phyloP scores from a whole-genome alignment of 2,888 invertebrate genomes.

The Hydriomena furcata region DNA sequence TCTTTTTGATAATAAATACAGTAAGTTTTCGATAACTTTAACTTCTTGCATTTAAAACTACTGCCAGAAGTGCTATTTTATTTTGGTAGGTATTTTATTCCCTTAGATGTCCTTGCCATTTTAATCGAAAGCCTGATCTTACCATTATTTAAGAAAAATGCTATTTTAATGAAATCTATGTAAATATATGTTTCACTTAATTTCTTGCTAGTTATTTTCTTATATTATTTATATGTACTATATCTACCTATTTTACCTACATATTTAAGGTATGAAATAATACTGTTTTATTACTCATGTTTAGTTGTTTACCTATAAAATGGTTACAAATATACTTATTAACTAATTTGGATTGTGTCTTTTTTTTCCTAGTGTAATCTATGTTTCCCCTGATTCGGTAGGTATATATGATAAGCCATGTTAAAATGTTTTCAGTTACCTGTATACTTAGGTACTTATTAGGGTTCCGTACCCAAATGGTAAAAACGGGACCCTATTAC shows the following conservation, averaged over 20 bases:
- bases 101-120: constrained; percentile 25
- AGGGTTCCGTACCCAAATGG: too few species aligned
- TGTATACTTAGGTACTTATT: too few species aligned
- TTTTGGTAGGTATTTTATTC: constrained; percentile 2
- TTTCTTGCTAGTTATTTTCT: constrained; percentile 24
- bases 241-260: constrained; percentile 21
- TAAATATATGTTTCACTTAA: constrained; percentile 31
- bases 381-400: too few species aligned
- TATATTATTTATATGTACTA: constrained; percentile 32
- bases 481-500: too few species aligned
- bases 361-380: constrained; percentile 15
- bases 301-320: constrained; percentile 29
- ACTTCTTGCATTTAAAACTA: constrained; percentile 1
- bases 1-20: too few species aligned
- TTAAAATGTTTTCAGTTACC: too few species aligned
- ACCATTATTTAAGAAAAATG: constrained; percentile 47
- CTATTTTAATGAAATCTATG: constrained; percentile 36
- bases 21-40: background rate
- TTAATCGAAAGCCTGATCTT: constrained; percentile 53
- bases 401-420: too few species aligned
- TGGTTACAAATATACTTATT: constrained; percentile 30
- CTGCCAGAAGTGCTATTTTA: constrained; percentile 9
- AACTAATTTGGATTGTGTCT: constrained; percentile 15
- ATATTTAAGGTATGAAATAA: constrained; percentile 16
- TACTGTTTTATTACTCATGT: constrained; percentile 30